Percentiles rank a stretch among this genome's conserved stretches.
These are phyloP conservation scores for Syrmaticus mikado DNA, from an alignment of 2,113 vertebrate genomes.

Conservation along the genomic window DNA sequence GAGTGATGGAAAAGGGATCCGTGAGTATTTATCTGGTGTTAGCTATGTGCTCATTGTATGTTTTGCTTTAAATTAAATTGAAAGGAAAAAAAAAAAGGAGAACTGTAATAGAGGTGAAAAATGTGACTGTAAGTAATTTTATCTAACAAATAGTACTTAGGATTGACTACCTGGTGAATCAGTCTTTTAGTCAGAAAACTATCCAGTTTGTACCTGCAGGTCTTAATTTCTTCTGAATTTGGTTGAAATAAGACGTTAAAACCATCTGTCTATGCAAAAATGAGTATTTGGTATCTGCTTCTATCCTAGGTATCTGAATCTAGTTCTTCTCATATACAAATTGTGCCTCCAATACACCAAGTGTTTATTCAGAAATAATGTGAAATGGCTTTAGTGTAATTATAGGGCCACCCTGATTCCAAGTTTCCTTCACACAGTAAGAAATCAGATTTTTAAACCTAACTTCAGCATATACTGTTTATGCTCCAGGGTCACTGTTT, in stretches of 20 bases:
- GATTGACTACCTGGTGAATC: background rate
- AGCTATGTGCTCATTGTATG: background rate
- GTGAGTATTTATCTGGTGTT: constrained; percentile 77
- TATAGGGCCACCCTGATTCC: background rate
- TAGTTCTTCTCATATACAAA: background rate
- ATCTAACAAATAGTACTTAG: background rate
- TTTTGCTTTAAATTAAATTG: background rate
- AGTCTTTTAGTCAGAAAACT: background rate
- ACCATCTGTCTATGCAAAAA: background rate
- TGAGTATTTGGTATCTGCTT: background rate
- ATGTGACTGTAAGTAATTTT: background rate
- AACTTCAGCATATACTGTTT: background rate
- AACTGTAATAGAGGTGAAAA: background rate
- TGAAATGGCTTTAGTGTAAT: background rate
- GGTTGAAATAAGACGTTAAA: background rate
- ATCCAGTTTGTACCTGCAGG: background rate
- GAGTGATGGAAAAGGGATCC: constrained; percentile 97
- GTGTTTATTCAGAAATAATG: background rate
- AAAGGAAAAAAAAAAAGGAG: background rate
- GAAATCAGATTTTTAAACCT: background rate
- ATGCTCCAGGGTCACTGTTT: background rate
- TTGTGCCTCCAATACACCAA: background rate
- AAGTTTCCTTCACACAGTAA: background rate
- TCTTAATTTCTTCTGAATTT: background rate
- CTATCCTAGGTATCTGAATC: background rate